A percentile compares a stretch with the other conserved stretches of the same genome.
Conservation (phyloP, 2,888 invertebrate genomes). For the Pandemis cinnamomeana region DNA sequence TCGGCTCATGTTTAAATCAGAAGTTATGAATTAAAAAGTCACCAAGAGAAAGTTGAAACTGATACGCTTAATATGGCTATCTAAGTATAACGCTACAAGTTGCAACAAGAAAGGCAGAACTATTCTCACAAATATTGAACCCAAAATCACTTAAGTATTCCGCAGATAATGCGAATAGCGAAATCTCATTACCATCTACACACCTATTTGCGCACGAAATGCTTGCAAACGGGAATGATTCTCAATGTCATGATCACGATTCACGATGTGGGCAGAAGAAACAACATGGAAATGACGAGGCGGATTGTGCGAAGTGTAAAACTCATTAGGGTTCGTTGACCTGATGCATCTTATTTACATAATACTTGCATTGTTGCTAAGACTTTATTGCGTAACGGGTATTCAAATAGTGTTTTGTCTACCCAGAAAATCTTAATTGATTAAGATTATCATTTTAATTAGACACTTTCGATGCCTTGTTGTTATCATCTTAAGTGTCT, state of each 20-base stretch:
- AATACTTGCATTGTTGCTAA: conserved; percentile 24
- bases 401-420: neutral
- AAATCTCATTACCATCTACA: conserved; percentile 41
- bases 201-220: conserved; percentile 39
- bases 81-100: neutral
- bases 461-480: conserved; percentile 2
- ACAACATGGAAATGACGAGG: conserved; percentile 26
- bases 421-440: conserved; percentile 1
- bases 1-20: too few species aligned
- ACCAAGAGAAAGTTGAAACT: neutral
- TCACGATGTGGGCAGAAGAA: conserved; percentile 29
- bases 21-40: too few species aligned
- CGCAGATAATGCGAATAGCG: conserved; percentile 27
- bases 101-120: neutral
- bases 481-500: neutral
- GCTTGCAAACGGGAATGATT: conserved; percentile 18
- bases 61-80: neutral
- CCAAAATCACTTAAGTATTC: conserved; percentile 28
- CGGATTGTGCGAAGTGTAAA: conserved; percentile 11
- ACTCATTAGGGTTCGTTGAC: conserved; percentile 28
- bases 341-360: conserved; percentile 27
- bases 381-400: conserved; percentile 7
- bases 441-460: conserved; percentile 2
- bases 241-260: conserved; percentile 42
- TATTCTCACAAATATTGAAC: neutral